These are phyloP conservation scores for Hesperia comma DNA, from an alignment of 2,888 invertebrate species.

Conservation along the genomic window DNA sequence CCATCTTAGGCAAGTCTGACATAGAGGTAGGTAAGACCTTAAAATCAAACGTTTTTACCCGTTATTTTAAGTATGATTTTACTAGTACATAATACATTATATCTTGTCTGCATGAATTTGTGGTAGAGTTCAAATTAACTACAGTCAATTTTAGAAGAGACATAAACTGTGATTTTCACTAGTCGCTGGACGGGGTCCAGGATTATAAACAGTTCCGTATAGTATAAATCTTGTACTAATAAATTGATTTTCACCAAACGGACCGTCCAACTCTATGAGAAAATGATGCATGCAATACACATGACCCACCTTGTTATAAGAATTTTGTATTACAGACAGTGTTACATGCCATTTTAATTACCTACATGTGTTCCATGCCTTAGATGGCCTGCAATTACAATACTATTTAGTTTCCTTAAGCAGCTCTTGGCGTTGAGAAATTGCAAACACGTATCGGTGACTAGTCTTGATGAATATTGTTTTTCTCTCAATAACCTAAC, in stretches of 20 bases:
- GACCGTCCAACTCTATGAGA: constrained; percentile 4
- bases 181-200: too few relatives aligned
- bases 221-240: too few relatives aligned
- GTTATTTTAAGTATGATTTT: too few relatives aligned
- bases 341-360: constrained; percentile 37
- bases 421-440: constrained; percentile 28
- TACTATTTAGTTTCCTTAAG: constrained; percentile 30
- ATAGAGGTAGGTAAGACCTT: too few relatives aligned
- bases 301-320: constrained; percentile 35
- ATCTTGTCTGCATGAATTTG: too few relatives aligned
- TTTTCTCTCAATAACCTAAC: constrained; percentile 5
- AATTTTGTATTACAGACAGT: constrained; percentile 25
- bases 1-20: constrained; percentile 1
- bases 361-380: constrained; percentile 38
- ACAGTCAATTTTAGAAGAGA: too few relatives aligned
- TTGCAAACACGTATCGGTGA: constrained; percentile 21
- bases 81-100: too few relatives aligned
- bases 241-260: neutral
- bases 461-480: constrained; percentile 5
- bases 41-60: too few relatives aligned
- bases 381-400: constrained; percentile 38
- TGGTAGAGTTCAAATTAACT: too few relatives aligned
- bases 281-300: constrained; percentile 6
- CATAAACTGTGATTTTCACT: too few relatives aligned
- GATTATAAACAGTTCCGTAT: too few relatives aligned